Conservation (phyloP, 2,888 invertebrate species). For the Dasypolia templi region DNA sequence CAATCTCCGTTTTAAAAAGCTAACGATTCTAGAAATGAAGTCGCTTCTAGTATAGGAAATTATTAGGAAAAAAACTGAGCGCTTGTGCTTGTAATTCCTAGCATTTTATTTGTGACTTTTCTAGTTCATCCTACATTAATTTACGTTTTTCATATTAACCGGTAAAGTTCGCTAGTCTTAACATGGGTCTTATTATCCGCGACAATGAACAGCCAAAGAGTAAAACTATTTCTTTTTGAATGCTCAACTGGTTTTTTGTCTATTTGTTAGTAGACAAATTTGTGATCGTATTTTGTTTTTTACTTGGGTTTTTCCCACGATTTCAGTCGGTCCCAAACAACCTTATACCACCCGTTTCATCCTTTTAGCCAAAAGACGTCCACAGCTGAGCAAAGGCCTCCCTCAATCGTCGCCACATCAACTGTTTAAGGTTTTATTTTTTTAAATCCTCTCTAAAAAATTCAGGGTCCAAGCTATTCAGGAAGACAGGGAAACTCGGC, state of each 20-base stretch:
- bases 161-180: constrained; percentile 9
- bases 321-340: neutral
- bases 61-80: neutral
- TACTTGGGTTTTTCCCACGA: neutral
- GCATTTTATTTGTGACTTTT: neutral
- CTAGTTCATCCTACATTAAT: neutral
- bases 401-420: no score
- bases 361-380: neutral
- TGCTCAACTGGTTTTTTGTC: neutral
- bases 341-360: neutral
- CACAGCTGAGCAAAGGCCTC: neutral
- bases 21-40: neutral
- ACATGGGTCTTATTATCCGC: neutral
- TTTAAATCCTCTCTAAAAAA: no score
- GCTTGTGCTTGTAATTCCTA: neutral
- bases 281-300: neutral
- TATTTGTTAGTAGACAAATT: neutral
- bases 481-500: no score
- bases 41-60: neutral
- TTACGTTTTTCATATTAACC: neutral
- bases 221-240: no score
- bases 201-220: neutral
- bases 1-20: neutral
- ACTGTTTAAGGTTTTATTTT: neutral
- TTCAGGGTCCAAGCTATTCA: neutral